Evolutionary conservation across 2,888 invertebrate genomes (phyloP).

Genomic region (Embidobia sp.): DNA sequence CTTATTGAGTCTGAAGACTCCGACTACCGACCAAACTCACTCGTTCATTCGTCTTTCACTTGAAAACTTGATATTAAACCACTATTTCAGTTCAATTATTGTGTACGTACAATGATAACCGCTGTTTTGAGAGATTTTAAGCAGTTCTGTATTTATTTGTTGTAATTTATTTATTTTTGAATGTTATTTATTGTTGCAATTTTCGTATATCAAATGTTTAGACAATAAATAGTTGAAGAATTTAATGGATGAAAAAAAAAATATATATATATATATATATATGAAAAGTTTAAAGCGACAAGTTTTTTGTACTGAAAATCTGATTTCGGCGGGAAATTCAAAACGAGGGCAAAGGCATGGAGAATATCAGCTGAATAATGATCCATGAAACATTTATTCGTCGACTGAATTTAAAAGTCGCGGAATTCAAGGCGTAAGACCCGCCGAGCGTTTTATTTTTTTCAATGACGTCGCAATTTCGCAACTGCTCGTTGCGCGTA

Average conservation of each 20-base stretch:
- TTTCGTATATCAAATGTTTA: no score
- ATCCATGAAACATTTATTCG: constrained; percentile 22
- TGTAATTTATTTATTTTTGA: no score
- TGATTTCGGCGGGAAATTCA: constrained; percentile 6
- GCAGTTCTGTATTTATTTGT: no score
- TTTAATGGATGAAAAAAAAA: no score
- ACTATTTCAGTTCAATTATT: no score
- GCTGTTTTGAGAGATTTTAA: no score
- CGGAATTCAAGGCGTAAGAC: constrained; percentile 25
- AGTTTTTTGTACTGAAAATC: background rate
- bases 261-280: no score
- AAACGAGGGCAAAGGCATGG: background rate
- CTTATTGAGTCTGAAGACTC: constrained; percentile 64
- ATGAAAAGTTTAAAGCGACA: no score
- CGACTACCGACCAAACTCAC: constrained; percentile 32
- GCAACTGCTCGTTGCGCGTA: constrained; percentile 50
- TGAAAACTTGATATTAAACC: no score
- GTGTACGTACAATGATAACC: no score
- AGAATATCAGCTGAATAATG: background rate
- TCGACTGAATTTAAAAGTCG: constrained; percentile 23
- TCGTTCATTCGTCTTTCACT: background rate
- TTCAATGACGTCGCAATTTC: constrained; percentile 50
- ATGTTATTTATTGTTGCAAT: no score
- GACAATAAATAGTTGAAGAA: no score
- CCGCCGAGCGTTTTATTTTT: constrained; percentile 21